Conservation (phyloP, 2,888 invertebrate species). For the Ennomos erosarius region DNA sequence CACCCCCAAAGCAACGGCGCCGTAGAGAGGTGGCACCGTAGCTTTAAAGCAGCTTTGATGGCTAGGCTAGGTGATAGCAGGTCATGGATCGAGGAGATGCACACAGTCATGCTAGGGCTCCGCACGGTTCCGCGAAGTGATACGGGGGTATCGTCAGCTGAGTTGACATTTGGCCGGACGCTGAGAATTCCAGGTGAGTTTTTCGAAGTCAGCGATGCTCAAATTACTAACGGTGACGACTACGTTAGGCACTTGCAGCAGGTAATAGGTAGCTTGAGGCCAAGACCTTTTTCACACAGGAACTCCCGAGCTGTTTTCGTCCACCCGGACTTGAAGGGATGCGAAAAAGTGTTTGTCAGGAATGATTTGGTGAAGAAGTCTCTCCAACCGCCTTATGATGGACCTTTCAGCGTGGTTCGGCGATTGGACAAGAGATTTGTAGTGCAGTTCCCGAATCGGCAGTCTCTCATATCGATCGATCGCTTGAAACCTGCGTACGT, state of each 20-base stretch:
- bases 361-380: too few species aligned
- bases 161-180: not conserved
- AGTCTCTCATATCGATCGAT: too few species aligned
- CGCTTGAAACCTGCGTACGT: too few species aligned
- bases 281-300: too few species aligned
- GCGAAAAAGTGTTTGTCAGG: too few species aligned
- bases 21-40: constrained; percentile 40
- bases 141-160: constrained; percentile 4
- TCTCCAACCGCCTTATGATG: too few species aligned
- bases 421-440: too few species aligned
- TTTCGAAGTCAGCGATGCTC: not conserved
- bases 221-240: not conserved
- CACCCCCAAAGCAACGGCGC: constrained; percentile 42
- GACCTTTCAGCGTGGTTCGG: too few species aligned
- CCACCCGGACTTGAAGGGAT: too few species aligned
- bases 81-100: constrained; percentile 13
- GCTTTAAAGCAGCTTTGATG: constrained; percentile 33
- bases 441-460: too few species aligned
- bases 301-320: too few species aligned
- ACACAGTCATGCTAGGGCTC: constrained; percentile 8
- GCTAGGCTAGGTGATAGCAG: not conserved
- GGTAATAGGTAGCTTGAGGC: not conserved
- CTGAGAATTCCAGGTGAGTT: not conserved
- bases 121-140: constrained; percentile 1
- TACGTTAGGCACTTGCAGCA: not conserved